phyloP scores from a whole-genome alignment of 1,140 invertebrate genomes.

The Stenopsyche tienmushanensis region DNA sequence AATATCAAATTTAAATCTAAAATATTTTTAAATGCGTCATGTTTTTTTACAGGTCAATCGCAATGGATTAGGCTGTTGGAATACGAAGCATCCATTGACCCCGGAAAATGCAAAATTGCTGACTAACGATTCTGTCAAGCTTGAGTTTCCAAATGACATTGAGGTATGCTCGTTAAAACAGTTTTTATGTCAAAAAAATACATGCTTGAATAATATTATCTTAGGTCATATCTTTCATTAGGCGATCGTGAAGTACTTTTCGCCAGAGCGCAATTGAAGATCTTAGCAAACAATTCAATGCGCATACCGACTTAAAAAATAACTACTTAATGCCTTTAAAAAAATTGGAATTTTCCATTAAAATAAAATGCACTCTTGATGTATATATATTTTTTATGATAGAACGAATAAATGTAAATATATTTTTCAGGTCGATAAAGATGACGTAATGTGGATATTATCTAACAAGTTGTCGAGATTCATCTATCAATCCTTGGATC shows the following conservation, averaged over 20 bases:
- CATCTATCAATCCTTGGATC: conserved; percentile 58
- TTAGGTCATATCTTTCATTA: no score
- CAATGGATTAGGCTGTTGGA: conserved; percentile 71
- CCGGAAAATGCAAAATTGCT: conserved; percentile 67
- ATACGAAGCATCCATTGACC: conserved; percentile 62
- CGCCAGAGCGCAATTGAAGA: no score
- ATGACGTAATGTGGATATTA: conserved; percentile 64
- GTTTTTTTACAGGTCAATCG: conserved; percentile 58
- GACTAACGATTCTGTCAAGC: conserved; percentile 60
- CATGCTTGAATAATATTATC: not conserved
- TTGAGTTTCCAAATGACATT: conserved; percentile 71
- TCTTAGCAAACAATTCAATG: no score
- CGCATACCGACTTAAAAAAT: no score
- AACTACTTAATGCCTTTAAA: no score
- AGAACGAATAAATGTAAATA: not conserved
- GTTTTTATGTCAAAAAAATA: not conserved
- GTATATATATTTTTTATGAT: not conserved
- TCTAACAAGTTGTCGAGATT: conserved; percentile 67
- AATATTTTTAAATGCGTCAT: not conserved
- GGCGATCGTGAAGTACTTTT: no score
- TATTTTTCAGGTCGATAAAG: conserved; percentile 57
- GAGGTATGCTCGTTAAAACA: no score
- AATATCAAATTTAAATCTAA: not conserved
- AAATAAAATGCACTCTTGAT: no score
- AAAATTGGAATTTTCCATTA: no score